These are phyloP conservation scores for Aphaenogaster floridana DNA, from an alignment of 1,140 invertebrate genomes.

Conservation along the genomic window DNA sequence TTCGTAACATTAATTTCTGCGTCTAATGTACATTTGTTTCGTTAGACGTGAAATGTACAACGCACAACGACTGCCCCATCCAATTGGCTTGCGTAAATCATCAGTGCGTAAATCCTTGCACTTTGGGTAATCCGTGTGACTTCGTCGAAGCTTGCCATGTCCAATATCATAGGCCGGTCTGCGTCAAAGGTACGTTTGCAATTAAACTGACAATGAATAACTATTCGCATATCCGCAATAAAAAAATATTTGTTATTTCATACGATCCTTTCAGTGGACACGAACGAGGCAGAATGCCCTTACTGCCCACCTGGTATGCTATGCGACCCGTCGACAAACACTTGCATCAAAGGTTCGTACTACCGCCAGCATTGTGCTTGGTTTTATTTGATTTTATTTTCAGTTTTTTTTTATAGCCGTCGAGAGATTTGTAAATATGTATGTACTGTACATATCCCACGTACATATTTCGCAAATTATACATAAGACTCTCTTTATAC, in stretches of 20 bases:
- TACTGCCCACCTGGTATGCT: slow-evolving; percentile 92
- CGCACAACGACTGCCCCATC: slow-evolving; percentile 90
- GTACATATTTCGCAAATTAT: slow-evolving; percentile 51
- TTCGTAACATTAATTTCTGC: slow-evolving; percentile 40
- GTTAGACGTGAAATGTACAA: slow-evolving; percentile 90
- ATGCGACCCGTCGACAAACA: slow-evolving; percentile 92
- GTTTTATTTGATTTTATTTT: slow-evolving; percentile 12
- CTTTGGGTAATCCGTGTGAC: slow-evolving; percentile 90
- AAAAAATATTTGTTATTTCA: slow-evolving; percentile 21
- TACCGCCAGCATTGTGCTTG: slow-evolving; percentile 15
- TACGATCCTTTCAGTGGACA: slow-evolving; percentile 71
- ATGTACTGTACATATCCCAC: slow-evolving; percentile 70
- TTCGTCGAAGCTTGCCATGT: slow-evolving; percentile 91
- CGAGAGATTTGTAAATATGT: slow-evolving; percentile 72
- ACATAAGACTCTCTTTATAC: slow-evolving; percentile 8
- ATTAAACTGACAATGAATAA: neutral
- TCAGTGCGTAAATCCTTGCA: slow-evolving; percentile 92
- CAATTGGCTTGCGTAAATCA: slow-evolving; percentile 93
- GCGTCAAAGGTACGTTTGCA: slow-evolving; percentile 90
- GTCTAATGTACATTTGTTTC: slow-evolving; percentile 76
- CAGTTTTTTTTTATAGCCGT: slow-evolving; percentile 18
- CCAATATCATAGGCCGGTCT: slow-evolving; percentile 92
- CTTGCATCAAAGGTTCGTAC: slow-evolving; percentile 91
- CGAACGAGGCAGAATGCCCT: slow-evolving; percentile 87
- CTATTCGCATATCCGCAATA: neutral